Conservation (phyloP, 2,113 vertebrate genomes). For the Daboia siamensis region DNA sequence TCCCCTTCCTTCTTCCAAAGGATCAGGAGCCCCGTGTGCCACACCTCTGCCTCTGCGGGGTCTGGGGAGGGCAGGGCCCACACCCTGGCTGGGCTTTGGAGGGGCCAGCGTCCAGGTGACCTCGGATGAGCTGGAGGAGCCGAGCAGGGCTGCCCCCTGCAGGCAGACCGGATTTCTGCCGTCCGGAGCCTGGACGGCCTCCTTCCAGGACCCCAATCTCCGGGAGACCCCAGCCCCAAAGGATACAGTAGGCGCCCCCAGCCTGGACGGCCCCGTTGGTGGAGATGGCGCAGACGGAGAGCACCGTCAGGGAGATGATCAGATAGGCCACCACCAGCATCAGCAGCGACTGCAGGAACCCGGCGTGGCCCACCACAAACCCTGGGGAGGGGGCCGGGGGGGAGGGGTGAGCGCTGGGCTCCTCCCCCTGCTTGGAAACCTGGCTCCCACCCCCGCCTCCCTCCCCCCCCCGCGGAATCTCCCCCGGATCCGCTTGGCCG, state of each 20-base stretch:
- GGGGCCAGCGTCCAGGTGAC: no score
- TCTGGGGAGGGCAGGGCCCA: no score
- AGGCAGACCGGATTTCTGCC: no score
- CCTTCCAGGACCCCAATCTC: not conserved
- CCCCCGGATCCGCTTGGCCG: no score
- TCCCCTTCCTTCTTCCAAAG: not conserved
- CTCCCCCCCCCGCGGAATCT: no score
- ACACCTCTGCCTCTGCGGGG: no score
- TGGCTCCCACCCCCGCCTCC: no score
- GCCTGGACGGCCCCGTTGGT: slow-evolving; percentile 89
- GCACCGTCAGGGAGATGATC: slow-evolving; percentile 85
- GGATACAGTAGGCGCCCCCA: slow-evolving; percentile 93
- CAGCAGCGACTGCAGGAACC: slow-evolving; percentile 81
- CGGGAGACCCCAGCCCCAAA: slow-evolving; percentile 8
- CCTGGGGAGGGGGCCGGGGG: slow-evolving; percentile 61
- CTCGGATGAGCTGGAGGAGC: no score
- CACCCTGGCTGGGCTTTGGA: no score
- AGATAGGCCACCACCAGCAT: slow-evolving; percentile 86
- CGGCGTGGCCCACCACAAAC: slow-evolving; percentile 87
- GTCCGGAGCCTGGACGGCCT: not conserved
- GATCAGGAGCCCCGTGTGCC: not conserved
- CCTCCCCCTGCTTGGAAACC: accelerated
- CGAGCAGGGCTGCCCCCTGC: not conserved
- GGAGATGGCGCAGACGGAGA: slow-evolving; percentile 90
- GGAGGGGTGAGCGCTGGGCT: accelerated